Percentiles rank a stretch among this genome's conserved stretches.
Conservation (phyloP, 2,113 vertebrate genomes). For the Axis porcinus region DNA sequence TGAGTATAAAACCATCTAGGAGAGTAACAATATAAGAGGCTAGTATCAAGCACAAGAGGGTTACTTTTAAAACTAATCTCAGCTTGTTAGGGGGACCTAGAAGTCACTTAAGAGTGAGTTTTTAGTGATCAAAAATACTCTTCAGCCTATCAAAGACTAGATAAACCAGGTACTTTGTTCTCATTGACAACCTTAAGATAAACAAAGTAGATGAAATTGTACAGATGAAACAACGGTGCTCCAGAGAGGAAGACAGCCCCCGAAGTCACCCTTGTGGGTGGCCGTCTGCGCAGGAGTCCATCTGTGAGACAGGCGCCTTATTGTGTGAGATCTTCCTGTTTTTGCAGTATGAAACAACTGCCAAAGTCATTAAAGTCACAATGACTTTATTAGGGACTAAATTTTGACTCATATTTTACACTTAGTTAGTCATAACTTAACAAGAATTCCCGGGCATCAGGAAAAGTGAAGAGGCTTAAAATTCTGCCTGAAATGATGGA, state of each 20-base stretch:
- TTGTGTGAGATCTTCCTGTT: slow-evolving; percentile 73
- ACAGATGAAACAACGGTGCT: not conserved
- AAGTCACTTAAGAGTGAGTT: not conserved
- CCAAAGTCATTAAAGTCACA: slow-evolving; percentile 70
- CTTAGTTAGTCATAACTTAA: slow-evolving; percentile 62
- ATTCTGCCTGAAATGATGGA: slow-evolving; percentile 7
- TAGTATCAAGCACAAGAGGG: not conserved
- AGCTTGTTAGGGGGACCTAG: not conserved
- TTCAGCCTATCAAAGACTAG: not conserved
- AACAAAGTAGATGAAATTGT: not conserved
- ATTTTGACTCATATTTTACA: slow-evolving; percentile 70
- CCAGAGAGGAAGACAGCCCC: slow-evolving; percentile 39
- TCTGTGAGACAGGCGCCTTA: slow-evolving; percentile 72
- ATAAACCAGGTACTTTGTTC: not conserved
- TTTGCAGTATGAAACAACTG: slow-evolving; percentile 61
- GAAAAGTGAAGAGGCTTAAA: slow-evolving; percentile 23
- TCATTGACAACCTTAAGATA: not conserved
- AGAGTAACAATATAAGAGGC: not conserved
- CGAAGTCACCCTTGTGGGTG: slow-evolving; percentile 49
- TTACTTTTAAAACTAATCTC: not conserved
- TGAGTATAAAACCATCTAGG: not conserved
- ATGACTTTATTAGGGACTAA: slow-evolving; percentile 65
- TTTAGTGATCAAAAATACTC: not conserved
- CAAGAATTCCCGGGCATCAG: slow-evolving; percentile 57
- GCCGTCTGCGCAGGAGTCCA: slow-evolving; percentile 38